Percentiles rank a stretch among this genome's conserved stretches.
These are phyloP conservation scores for Fundulus diaphanus DNA, from an alignment of 2,797 vertebrate genomes.

Conservation along the genomic window DNA sequence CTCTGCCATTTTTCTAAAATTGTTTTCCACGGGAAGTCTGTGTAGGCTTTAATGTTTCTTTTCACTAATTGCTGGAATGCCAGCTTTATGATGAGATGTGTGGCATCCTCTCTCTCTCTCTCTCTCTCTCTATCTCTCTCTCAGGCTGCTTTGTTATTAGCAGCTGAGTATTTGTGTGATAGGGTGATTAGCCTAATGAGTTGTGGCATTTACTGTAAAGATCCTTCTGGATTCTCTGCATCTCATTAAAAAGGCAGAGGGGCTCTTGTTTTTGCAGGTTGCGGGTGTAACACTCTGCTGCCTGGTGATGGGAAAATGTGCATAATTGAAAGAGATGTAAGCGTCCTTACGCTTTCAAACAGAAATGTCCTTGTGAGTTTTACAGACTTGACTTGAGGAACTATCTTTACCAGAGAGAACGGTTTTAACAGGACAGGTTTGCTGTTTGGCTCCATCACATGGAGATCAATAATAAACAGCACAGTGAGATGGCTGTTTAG, in stretches of 20 bases:
- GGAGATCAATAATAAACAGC: conserved; percentile 18
- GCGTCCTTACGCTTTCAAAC: conserved; percentile 21
- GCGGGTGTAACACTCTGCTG: conserved; percentile 37
- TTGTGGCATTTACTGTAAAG: conserved; percentile 79
- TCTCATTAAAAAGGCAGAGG: conserved; percentile 70
- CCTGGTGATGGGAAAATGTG: conserved; percentile 46
- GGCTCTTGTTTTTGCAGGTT: conserved; percentile 63
- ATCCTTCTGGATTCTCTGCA: conserved; percentile 71
- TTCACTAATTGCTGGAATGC: conserved; percentile 79
- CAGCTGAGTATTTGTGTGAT: conserved; percentile 79
- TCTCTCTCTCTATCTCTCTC: no score
- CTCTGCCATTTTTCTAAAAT: conserved; percentile 71
- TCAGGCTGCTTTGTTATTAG: conserved; percentile 73
- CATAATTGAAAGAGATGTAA: conserved; percentile 63
- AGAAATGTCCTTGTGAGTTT: conserved; percentile 50
- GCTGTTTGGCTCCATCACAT: not conserved
- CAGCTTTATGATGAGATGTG: conserved; percentile 73
- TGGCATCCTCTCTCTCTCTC: conserved; percentile 61
- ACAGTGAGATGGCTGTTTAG: not conserved
- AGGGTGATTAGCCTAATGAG: conserved; percentile 84
- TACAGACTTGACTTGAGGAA: conserved; percentile 10
- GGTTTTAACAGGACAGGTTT: not conserved
- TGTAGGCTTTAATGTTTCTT: conserved; percentile 73
- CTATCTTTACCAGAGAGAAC: not conserved
- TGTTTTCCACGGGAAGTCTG: conserved; percentile 67